These are phyloP conservation scores for Ceriagrion tenellum DNA, from an alignment of 2,888 invertebrate genomes.

Conservation along the genomic window DNA sequence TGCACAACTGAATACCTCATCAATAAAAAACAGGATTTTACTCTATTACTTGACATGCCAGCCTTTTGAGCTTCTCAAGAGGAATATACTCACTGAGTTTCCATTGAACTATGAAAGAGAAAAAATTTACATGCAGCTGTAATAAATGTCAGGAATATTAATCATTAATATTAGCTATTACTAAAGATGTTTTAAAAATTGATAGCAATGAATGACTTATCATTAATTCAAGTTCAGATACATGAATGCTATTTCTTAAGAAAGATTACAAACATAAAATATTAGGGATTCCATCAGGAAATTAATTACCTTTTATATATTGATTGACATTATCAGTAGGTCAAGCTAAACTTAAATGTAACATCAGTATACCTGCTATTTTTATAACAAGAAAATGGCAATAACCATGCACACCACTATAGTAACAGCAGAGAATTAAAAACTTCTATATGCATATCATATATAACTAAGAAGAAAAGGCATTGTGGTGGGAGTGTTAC, in stretches of 20 bases:
- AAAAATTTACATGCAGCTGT: slow-evolving; percentile 55
- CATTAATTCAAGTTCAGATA: neutral
- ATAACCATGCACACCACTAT: no score
- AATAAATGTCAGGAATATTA: slow-evolving; percentile 3
- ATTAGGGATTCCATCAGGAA: neutral
- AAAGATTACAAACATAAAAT: neutral
- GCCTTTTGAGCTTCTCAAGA: slow-evolving; percentile 60
- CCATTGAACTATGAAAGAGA: slow-evolving; percentile 64
- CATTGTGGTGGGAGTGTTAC: no score
- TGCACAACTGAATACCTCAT: slow-evolving; percentile 38
- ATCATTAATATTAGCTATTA: neutral
- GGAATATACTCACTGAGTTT: slow-evolving; percentile 61
- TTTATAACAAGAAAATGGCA: no score
- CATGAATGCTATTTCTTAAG: neutral
- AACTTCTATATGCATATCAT: no score
- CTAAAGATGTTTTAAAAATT: neutral
- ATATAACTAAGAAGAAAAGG: no score
- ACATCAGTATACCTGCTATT: no score
- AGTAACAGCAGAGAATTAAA: no score
- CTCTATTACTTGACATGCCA: slow-evolving; percentile 36
- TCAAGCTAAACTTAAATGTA: no score
- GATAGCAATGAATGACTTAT: neutral
- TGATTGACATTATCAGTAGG: no score
- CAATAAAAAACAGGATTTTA: slow-evolving; percentile 20
- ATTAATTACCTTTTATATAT: no score